These are phyloP conservation scores for Dendrocincla fuliginosa DNA, from an alignment of 2,797 vertebrate species.

Conservation along the genomic window DNA sequence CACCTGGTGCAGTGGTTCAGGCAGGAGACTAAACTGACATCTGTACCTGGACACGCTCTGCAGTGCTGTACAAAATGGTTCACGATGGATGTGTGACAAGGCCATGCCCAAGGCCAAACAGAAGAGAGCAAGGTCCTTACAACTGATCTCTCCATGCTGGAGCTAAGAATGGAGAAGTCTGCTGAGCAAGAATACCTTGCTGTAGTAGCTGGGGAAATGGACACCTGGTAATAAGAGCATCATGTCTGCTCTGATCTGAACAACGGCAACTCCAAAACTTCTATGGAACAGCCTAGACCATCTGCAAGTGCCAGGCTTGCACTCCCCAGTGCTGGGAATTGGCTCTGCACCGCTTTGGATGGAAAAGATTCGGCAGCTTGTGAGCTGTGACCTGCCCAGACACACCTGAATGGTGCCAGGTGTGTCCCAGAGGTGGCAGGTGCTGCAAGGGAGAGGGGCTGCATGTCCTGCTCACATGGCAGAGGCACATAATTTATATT, in stretches of 20 bases:
- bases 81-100: background rate
- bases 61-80: background rate
- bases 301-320: background rate
- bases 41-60: background rate
- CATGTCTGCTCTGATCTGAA: background rate
- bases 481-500: background rate
- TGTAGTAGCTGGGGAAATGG: background rate
- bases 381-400: background rate
- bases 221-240: background rate
- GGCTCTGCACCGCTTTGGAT: background rate
- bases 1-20: background rate
- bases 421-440: background rate
- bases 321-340: too few relatives aligned
- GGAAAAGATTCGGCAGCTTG: background rate
- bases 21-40: background rate
- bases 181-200: background rate
- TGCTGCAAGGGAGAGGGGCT: background rate
- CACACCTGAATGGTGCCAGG: background rate
- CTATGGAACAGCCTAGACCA: background rate
- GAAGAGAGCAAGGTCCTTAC: background rate
- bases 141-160: background rate
- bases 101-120: background rate
- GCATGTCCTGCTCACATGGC: rapidly evolving
- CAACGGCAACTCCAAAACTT: background rate
- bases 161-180: background rate